A percentile compares a stretch with the other conserved stretches of the same genome.
phyloP scores from a whole-genome alignment of 2,797 vertebrate genomes.

The Dendrocincla tyrannina region DNA sequence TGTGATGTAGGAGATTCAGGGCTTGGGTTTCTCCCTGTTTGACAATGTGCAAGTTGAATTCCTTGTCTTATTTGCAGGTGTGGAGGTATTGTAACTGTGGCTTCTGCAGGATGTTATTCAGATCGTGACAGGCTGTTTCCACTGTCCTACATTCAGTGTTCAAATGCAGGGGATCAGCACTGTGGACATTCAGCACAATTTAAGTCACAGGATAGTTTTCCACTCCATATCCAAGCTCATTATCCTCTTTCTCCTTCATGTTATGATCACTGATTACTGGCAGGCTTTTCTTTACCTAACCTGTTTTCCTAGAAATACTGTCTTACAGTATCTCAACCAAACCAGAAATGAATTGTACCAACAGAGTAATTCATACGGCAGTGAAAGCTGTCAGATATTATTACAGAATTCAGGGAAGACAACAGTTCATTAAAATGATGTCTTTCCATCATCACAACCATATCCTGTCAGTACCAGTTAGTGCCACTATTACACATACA shows the following conservation, averaged over 20 bases:
- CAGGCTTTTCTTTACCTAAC: not conserved
- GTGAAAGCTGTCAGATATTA: not conserved
- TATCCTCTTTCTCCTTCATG: not conserved
- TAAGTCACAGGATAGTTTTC: not conserved
- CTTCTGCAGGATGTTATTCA: not conserved
- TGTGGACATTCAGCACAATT: not conserved
- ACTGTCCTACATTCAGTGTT: not conserved
- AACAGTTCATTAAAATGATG: conserved; percentile 60
- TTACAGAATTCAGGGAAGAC: conserved; percentile 31
- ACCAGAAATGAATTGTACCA: not conserved
- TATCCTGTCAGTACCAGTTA: not conserved
- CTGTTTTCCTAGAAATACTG: not conserved
- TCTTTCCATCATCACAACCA: conserved; percentile 27
- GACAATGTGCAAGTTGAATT: not conserved
- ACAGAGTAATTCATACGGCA: not conserved
- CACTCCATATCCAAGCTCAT: not conserved
- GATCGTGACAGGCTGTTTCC: not conserved
- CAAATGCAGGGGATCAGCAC: not conserved
- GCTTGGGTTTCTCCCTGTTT: not conserved
- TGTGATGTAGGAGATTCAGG: not conserved
- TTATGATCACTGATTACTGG: not conserved
- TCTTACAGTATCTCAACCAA: not conserved
- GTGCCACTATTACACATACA: not conserved
- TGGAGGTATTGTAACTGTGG: not conserved
- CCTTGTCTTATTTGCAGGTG: not conserved